Evolutionary conservation across 1,140 invertebrate genomes (phyloP).

Genomic region (Amyelois transitella): DNA sequence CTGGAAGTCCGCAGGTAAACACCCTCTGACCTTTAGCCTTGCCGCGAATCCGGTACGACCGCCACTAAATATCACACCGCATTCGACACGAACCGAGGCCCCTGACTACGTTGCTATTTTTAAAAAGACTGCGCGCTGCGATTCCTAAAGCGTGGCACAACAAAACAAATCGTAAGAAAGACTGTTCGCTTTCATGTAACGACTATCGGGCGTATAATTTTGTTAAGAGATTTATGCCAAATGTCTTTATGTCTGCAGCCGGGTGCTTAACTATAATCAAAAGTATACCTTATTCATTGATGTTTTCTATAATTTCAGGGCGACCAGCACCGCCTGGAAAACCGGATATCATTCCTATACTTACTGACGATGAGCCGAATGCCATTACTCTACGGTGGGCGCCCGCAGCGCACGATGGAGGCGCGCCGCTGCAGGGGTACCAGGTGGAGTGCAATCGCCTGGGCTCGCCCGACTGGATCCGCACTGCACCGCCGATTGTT

Average conservation of each 20-base stretch:
- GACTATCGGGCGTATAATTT: conserved; percentile 60
- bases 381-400: conserved; percentile 92
- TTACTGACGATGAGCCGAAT: conserved; percentile 82
- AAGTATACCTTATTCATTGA: background rate
- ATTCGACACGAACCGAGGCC: conserved; percentile 19
- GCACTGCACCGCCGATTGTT: conserved; percentile 82
- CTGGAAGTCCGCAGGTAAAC: conserved; percentile 82
- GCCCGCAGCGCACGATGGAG: conserved; percentile 87
- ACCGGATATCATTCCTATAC: conserved; percentile 80
- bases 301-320: conserved; percentile 74
- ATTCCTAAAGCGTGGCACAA: conserved; percentile 63
- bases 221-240: conserved; percentile 55
- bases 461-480: conserved; percentile 85
- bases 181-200: conserved; percentile 54
- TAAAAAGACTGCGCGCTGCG: conserved; percentile 63
- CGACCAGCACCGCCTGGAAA: conserved; percentile 85
- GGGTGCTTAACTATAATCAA: background rate
- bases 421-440: conserved; percentile 90
- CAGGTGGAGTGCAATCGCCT: conserved; percentile 86
- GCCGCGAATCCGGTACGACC: conserved; percentile 9
- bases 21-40: conserved; percentile 16
- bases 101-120: conserved; percentile 54
- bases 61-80: conserved; percentile 13
- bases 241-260: conserved; percentile 20
- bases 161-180: conserved; percentile 70